Evolutionary conservation across 2,797 vertebrate genomes (phyloP).

Genomic region (Denticeps clupeoides): DNA sequence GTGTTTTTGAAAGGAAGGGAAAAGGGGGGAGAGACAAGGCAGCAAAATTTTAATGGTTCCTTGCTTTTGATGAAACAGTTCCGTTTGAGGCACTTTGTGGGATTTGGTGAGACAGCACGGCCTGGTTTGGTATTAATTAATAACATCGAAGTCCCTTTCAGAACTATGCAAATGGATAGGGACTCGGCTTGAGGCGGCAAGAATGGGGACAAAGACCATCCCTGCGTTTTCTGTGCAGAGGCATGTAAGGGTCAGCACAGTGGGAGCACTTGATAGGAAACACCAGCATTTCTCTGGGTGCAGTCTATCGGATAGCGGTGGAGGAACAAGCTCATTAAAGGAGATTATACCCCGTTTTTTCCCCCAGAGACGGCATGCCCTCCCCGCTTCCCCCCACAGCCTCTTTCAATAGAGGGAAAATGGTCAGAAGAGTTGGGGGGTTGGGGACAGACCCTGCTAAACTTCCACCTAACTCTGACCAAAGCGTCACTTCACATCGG

Average conservation of each 20-base stretch:
- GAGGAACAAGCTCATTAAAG: slow-evolving; percentile 67
- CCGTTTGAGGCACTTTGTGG: slow-evolving; percentile 52
- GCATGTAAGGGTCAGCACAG: slow-evolving; percentile 53
- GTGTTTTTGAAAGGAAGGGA: slow-evolving; percentile 33
- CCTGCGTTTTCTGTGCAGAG: slow-evolving; percentile 65
- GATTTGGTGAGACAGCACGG: slow-evolving; percentile 58
- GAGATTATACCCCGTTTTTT: slow-evolving; percentile 58
- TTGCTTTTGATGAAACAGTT: slow-evolving; percentile 62
- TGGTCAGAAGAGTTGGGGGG: too few relatives aligned
- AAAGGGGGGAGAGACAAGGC: slow-evolving; percentile 38
- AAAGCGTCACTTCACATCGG: too few relatives aligned
- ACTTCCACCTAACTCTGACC: too few relatives aligned
- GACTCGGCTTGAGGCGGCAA: slow-evolving; percentile 47
- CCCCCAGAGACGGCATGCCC: slow-evolving; percentile 48
- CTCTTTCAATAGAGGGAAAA: too few relatives aligned
- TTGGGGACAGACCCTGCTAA: too few relatives aligned
- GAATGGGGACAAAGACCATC: slow-evolving; percentile 56
- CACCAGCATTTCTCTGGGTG: slow-evolving; percentile 44
- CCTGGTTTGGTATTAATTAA: slow-evolving; percentile 65
- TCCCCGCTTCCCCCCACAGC: slow-evolving; percentile 42
- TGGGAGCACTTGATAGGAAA: slow-evolving; percentile 56
- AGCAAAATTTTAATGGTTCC: slow-evolving; percentile 54
- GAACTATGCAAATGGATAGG: slow-evolving; percentile 55
- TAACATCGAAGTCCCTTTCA: slow-evolving; percentile 59
- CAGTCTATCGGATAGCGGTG: slow-evolving; percentile 9